These are phyloP conservation scores for Sciurus carolinensis DNA, from an alignment of 2,797 vertebrate genomes.

Conservation along the genomic window DNA sequence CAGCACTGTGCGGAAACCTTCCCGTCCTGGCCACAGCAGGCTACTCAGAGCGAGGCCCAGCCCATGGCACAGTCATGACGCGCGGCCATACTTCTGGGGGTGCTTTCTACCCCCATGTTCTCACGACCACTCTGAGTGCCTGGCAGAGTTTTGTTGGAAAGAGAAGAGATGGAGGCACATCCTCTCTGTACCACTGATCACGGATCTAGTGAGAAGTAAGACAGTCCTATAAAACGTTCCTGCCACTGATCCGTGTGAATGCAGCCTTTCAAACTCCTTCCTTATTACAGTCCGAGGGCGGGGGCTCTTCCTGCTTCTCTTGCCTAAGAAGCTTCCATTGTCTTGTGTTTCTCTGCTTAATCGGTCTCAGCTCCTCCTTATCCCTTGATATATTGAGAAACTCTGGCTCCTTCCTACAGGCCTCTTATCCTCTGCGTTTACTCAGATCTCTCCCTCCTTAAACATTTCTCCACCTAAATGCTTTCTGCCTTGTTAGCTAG, in stretches of 20 bases:
- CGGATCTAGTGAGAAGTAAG: neutral
- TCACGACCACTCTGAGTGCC: neutral
- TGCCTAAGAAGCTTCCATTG: neutral
- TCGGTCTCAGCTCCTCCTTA: neutral
- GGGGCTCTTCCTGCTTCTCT: neutral
- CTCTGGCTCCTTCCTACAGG: neutral
- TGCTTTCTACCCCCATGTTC: neutral
- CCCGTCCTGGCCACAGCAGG: neutral
- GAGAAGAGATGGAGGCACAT: neutral
- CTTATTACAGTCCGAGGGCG: neutral
- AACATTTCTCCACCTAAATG: conserved; percentile 10
- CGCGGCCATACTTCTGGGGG: neutral
- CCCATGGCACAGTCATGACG: neutral
- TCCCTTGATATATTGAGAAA: neutral
- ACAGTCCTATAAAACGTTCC: neutral
- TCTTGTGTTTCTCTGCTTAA: neutral
- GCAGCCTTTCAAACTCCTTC: neutral
- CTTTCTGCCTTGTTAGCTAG: neutral
- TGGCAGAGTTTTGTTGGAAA: neutral
- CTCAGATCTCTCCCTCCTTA: neutral
- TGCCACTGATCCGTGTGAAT: neutral
- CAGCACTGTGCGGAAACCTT: neutral
- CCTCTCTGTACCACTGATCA: neutral
- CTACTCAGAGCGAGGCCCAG: neutral
- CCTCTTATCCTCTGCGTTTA: conserved; percentile 2